Evolutionary conservation across 2,888 invertebrate species (phyloP), one percentile per base, ranked within the genome.

Genomic region (Neoitamus cyanurus): DNA sequence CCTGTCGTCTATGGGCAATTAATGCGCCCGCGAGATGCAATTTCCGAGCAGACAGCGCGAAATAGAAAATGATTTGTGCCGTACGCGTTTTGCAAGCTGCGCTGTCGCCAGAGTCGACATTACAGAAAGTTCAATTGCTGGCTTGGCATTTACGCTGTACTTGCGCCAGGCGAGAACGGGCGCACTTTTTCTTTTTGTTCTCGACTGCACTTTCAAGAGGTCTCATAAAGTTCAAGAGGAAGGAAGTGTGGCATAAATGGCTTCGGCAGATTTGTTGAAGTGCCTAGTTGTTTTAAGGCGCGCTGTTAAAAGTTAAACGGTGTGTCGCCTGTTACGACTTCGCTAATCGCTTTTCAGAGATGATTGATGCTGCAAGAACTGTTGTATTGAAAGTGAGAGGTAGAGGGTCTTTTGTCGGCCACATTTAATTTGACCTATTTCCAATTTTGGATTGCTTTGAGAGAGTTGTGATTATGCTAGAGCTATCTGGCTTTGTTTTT

Each of bases 131-230:
- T 75, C 75, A 75, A 75, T 25, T 28, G 25, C 42, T 42, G 0
- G 15, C 20, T 75, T 75, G 75, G 28, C 75, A 75, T 75, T 75
- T 75, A 75, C 58, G 58, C 37, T 11, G n/a, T 42, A 42, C 37
- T 42, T 42, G 37, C 11, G 37, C n/a, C 15, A 42, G 42, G 42
- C 58, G 25, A 58, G 58, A 58, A 58, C 48, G 25, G 58, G 58
- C 58, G 20, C 25, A 25, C 20, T 58, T 58, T 58, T 58, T 25
- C 20, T 58, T 58, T 11, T 58, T 58, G 25, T 58, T 25, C 58
- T 58, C 58, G 58, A 58, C 15, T 58, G 25, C 58, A 58, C 58
- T 58, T 58, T 58, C 15, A 58, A 25, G 58, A 58, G 58, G 20
- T 58, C 58, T 25, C 58, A 20, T 2, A 58, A 58, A 58, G 58